Evolutionary conservation across 2,888 invertebrate genomes (phyloP).

Genomic region (Pycnomerus fuliginosus): DNA sequence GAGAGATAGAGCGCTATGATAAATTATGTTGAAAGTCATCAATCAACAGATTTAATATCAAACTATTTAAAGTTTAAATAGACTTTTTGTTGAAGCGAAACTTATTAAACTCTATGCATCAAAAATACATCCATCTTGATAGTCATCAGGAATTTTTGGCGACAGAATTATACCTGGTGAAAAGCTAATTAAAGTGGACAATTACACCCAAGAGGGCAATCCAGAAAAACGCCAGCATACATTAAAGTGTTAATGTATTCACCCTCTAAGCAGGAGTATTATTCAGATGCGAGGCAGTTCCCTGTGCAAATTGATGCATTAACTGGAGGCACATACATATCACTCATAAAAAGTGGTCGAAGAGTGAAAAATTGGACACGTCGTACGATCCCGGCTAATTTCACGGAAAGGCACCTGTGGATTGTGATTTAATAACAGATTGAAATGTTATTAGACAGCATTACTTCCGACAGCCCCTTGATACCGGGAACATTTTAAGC

Average conservation of each 20-base stretch:
- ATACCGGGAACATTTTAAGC: slow-evolving; percentile 30
- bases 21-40: slow-evolving; percentile 35
- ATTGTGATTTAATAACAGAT: slow-evolving; percentile 38
- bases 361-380: no score
- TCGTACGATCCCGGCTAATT: slow-evolving; percentile 26
- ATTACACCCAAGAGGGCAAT: no score
- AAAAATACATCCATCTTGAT: slow-evolving; percentile 11
- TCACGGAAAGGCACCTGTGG: slow-evolving; percentile 33
- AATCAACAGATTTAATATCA: slow-evolving; percentile 36
- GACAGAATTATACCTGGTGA: no score
- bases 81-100: slow-evolving; percentile 28
- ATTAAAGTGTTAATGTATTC: slow-evolving; percentile 18
- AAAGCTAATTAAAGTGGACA: no score
- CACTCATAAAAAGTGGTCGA: slow-evolving; percentile 6
- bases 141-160: no score
- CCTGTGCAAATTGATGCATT: slow-evolving; percentile 18
- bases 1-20: slow-evolving; percentile 32
- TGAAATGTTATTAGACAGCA: slow-evolving; percentile 35
- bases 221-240: slow-evolving; percentile 10
- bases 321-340: slow-evolving; percentile 5
- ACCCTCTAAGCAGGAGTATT: slow-evolving; percentile 15
- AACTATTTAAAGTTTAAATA: slow-evolving; percentile 36
- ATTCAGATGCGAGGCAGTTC: slow-evolving; percentile 10
- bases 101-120: slow-evolving; percentile 10
- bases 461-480: slow-evolving; percentile 35